Percentiles rank a stretch among this genome's conserved stretches.
Conservation (phyloP, 2,888 invertebrate genomes). For the Rotaria socialis region DNA sequence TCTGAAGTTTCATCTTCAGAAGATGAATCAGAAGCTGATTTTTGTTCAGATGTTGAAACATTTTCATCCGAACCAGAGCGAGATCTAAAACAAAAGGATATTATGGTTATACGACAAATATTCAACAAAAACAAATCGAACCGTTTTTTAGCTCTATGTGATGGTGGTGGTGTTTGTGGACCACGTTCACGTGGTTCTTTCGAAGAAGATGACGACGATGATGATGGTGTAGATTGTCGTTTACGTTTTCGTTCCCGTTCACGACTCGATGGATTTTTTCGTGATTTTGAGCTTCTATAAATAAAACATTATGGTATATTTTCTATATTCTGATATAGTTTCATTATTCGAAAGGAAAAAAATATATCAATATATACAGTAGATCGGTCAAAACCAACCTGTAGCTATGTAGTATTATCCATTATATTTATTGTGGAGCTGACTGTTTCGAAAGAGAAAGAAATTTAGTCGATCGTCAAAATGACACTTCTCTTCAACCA, state of each 20-base stretch:
- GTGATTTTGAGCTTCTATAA: neutral
- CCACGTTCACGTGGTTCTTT: neutral
- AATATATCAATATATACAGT: too few relatives aligned
- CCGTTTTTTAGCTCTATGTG: neutral
- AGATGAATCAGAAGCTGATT: neutral
- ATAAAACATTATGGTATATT: neutral
- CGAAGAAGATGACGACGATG: neutral
- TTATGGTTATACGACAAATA: neutral
- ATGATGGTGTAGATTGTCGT: neutral
- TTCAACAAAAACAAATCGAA: neutral
- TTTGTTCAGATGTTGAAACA: neutral
- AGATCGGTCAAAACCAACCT: slow-evolving; percentile 2
- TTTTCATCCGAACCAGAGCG: neutral
- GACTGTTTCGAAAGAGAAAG: neutral
- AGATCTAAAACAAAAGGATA: neutral
- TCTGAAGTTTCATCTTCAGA: neutral
- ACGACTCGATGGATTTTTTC: neutral
- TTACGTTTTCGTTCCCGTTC: neutral
- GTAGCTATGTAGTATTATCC: neutral
- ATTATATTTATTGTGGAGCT: neutral
- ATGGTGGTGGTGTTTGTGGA: neutral
- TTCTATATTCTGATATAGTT: too few relatives aligned
- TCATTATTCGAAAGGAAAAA: too few relatives aligned
- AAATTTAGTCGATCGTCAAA: neutral
- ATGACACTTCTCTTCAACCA: neutral